Percentiles rank a stretch among this genome's conserved stretches.
These are phyloP conservation scores for Eupristina koningsbergeri DNA, from an alignment of 1,140 invertebrate genomes.

Conservation along the genomic window DNA sequence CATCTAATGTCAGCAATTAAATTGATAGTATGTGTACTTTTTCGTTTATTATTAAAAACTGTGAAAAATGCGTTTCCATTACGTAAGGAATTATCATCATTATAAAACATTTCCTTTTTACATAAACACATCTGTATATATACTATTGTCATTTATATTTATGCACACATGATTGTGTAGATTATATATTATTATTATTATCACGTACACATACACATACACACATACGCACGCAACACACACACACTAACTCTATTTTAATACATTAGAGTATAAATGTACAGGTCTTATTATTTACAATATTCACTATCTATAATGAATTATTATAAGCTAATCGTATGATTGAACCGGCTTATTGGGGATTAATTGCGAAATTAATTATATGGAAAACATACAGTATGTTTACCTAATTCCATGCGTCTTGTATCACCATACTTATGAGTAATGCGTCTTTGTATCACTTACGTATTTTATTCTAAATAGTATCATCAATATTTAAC, in stretches of 20 bases:
- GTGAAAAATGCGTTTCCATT: conserved; percentile 31
- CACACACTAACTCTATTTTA: background rate
- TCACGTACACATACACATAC: background rate
- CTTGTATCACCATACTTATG: too few species aligned
- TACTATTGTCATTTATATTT: background rate
- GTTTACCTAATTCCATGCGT: too few species aligned
- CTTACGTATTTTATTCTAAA: background rate
- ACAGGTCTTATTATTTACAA: conserved; percentile 46
- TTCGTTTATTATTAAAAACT: background rate
- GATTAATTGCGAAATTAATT: too few species aligned
- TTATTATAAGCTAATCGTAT: conserved; percentile 5
- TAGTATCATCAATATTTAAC: background rate
- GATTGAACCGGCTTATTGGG: conserved; percentile 20
- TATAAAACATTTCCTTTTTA: too few species aligned
- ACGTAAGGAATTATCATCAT: conserved; percentile 9
- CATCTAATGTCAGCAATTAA: background rate
- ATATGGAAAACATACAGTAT: too few species aligned
- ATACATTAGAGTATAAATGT: conserved; percentile 41
- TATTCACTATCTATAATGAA: conserved; percentile 32
- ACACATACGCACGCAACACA: background rate
- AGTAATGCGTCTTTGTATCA: too few species aligned
- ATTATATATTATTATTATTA: background rate
- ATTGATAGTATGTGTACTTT: background rate
- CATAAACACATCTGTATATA: conserved; percentile 34
- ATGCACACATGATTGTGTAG: background rate